Base-by-base conservation (phyloP, 2,888 invertebrate genomes). In the Pemphredon lugubris region DNA sequence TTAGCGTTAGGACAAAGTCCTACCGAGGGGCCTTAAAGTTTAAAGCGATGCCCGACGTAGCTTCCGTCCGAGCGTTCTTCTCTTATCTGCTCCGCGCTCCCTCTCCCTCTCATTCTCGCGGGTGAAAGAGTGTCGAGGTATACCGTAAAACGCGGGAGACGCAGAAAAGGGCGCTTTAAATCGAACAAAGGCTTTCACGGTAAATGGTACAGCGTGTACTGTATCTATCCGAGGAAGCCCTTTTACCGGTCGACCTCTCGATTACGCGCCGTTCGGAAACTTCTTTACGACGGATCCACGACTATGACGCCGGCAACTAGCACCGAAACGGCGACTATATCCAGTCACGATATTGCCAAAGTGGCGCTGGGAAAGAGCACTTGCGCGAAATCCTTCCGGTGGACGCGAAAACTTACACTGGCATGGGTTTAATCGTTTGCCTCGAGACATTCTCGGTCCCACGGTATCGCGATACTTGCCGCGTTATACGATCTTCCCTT, bases 171-270 rank as follows among this genome's bases (percentile, higher is more conserved):
- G 65, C 51, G 68, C 65, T 74, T 76, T 73, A 71, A 76, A 74
- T 79, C 76, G 78, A 70, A 79, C 79, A 74, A 79, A 76, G 47
- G 69, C 77, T 78, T 73, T 68, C 68, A 74, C 55, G 18, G 73
- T 50, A 76, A 71, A 76, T 68, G 79, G 58, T 32, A 45, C 42
- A 16, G 40, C 42, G 44, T 64, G 53, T 72, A 72, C 67, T 26
- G 7, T 26, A 64, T 42, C 55, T 13, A 47, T n/a, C 37, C 61
- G 18, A 26, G 40, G 45, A 63, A 63, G 47, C 45, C 53, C 57
- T 54, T 65, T 50, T 37, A 16, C 37, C 37, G 54, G 53, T 58
- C 55, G 70, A 74, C 71, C 48, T 42, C 26, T 50, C 75, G 77
- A 79, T 77, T 72, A 79, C 72, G 63, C 64, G 63, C 48, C 76